Evolutionary conservation across 2,797 vertebrate genomes (phyloP).

Genomic region (Diplodus sargus): DNA sequence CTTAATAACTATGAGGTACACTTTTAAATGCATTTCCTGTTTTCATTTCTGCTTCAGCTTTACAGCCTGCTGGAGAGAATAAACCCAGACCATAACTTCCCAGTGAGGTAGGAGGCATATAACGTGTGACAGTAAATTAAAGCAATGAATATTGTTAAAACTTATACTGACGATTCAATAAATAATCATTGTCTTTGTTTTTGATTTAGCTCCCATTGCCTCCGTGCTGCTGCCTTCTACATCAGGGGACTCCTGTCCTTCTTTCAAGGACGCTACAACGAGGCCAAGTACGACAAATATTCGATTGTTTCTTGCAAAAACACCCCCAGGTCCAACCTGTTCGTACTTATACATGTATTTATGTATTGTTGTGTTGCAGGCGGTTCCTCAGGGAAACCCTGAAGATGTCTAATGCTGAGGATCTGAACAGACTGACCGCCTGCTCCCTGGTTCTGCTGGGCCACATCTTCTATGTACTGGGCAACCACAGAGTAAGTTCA

Average conservation of each 20-base stretch:
- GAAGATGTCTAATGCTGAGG: slow-evolving; percentile 99
- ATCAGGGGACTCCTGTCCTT: slow-evolving; percentile 98
- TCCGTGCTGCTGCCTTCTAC: slow-evolving; percentile 97
- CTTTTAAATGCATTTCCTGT: slow-evolving; percentile 5
- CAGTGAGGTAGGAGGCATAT: slow-evolving; percentile 89
- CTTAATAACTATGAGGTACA: not conserved
- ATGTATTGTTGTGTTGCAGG: slow-evolving; percentile 74
- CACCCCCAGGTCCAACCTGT: not conserved
- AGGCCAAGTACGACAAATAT: slow-evolving; percentile 91
- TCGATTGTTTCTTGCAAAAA: not conserved
- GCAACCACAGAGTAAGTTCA: slow-evolving; percentile 94
- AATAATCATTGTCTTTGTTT: slow-evolving; percentile 14
- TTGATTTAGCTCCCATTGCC: slow-evolving; percentile 90
- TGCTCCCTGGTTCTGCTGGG: slow-evolving; percentile 97
- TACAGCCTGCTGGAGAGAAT: slow-evolving; percentile 97
- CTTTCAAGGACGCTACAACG: slow-evolving; percentile 98
- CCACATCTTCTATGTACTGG: slow-evolving; percentile 98
- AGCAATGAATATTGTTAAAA: not conserved
- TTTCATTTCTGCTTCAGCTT: slow-evolving; percentile 80
- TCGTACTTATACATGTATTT: not conserved
- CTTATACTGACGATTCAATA: not conserved
- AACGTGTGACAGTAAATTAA: not conserved
- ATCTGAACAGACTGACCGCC: slow-evolving; percentile 96
- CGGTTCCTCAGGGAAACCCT: slow-evolving; percentile 96
- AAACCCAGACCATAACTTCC: slow-evolving; percentile 98